A percentile compares a stretch with the other conserved stretches of the same genome.
Conservation (phyloP, 2,113 vertebrate genomes). For the Macheiramphus alcinus region DNA sequence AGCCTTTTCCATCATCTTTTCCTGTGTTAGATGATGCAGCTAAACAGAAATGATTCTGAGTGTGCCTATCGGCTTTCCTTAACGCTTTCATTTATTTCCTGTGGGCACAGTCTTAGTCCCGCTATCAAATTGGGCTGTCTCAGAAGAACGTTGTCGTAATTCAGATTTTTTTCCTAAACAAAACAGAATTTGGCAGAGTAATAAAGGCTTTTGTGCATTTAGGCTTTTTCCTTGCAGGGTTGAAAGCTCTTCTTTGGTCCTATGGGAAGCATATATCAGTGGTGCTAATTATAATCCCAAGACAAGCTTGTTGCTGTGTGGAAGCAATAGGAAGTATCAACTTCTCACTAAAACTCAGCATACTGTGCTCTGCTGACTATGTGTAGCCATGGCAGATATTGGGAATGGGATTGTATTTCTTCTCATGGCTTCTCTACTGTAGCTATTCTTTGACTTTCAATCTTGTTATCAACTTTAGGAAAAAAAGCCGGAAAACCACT, state of each 20-base stretch:
- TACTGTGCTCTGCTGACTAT: neutral
- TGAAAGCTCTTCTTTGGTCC: conserved; percentile 6
- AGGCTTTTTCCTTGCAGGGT: neutral
- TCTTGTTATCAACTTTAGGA: neutral
- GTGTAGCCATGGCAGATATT: neutral
- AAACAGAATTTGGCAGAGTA: neutral
- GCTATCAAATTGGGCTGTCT: neutral
- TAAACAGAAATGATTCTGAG: neutral
- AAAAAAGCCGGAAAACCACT: neutral
- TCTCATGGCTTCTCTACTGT: neutral
- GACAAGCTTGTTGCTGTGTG: neutral
- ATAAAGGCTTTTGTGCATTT: neutral
- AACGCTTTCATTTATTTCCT: neutral
- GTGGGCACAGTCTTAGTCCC: neutral
- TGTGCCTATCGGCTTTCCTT: neutral
- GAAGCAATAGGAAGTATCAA: neutral
- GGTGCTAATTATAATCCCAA: neutral
- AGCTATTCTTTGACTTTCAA: neutral
- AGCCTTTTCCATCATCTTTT: neutral
- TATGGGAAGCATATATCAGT: neutral
- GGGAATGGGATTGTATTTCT: neutral
- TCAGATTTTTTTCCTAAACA: neutral
- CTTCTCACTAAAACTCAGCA: neutral
- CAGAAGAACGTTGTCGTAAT: neutral
- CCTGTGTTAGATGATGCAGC: neutral